A percentile compares a stretch with the other conserved stretches of the same genome.
Conservation (phyloP, 2,797 vertebrate species). For the Channallabes apus region DNA sequence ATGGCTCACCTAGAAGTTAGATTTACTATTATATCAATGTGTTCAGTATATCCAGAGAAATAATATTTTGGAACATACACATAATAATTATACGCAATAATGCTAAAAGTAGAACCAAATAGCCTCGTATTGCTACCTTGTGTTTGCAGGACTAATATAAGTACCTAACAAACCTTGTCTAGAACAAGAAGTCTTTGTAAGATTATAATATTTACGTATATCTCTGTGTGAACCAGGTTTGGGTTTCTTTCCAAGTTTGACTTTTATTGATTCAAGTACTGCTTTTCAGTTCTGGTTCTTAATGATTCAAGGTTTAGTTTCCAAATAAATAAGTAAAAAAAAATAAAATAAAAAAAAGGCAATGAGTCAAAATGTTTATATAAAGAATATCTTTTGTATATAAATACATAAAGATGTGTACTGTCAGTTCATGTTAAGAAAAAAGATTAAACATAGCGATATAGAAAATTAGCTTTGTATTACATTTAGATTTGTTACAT, state of each 20-base stretch:
- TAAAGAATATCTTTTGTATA: not conserved
- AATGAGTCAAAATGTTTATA: not conserved
- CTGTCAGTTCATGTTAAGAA: not conserved
- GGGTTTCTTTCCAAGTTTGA: not conserved
- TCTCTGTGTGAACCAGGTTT: not conserved
- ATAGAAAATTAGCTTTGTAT: not conserved
- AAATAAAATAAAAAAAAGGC: not conserved
- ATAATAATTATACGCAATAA: not conserved
- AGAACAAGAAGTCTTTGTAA: constrained; percentile 10
- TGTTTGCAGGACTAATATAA: not conserved
- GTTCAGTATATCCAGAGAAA: constrained; percentile 10
- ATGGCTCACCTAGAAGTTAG: constrained; percentile 80
- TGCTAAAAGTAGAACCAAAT: not conserved
- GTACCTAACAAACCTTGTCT: not conserved
- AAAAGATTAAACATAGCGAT: not conserved
- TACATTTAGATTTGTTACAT: not conserved
- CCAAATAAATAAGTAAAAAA: not conserved
- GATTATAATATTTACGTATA: not conserved
- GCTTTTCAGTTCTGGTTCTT: not conserved
- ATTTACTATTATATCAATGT: constrained; percentile 1
- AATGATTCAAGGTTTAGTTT: not conserved
- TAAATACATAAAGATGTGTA: not conserved
- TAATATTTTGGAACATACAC: not conserved
- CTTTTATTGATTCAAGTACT: not conserved
- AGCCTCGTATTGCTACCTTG: not conserved